phyloP scores from a whole-genome alignment of 2,888 invertebrate genomes.

The Pharmacophagus antenor region DNA sequence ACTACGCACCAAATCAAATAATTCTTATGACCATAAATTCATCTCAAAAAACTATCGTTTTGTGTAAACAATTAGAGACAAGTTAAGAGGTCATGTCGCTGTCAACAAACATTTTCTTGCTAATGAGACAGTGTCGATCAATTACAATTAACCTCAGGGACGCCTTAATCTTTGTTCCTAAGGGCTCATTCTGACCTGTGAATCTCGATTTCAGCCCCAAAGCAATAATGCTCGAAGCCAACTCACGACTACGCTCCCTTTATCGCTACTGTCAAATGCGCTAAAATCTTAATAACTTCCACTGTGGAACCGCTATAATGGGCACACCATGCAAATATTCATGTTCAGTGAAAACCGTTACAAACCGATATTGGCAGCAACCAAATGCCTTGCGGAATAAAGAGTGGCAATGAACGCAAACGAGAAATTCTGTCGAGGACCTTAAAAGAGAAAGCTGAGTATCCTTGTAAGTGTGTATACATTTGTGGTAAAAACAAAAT shows the following conservation, averaged over 20 bases:
- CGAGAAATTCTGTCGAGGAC: constrained; percentile 71
- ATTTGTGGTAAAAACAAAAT: constrained; percentile 48
- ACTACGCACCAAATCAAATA: too few relatives aligned
- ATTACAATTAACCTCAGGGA: constrained; percentile 46
- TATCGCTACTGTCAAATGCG: constrained; percentile 67
- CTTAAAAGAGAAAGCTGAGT: constrained; percentile 39
- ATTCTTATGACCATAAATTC: not conserved
- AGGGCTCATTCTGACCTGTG: constrained; percentile 55
- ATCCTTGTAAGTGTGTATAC: constrained; percentile 46
- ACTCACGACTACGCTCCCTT: constrained; percentile 72
- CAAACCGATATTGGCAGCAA: constrained; percentile 62
- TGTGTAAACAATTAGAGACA: constrained; percentile 40
- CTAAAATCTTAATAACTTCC: constrained; percentile 75
- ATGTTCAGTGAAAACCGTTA: constrained; percentile 66
- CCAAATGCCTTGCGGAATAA: constrained; percentile 70
- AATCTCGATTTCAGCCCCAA: constrained; percentile 65
- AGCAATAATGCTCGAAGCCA: constrained; percentile 73
- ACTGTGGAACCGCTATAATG: constrained; percentile 65
- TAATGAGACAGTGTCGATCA: constrained; percentile 62
- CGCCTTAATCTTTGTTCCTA: constrained; percentile 72
- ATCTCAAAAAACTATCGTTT: constrained; percentile 32
- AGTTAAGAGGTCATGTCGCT: constrained; percentile 36
- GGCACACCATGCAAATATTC: constrained; percentile 73
- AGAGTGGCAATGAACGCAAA: constrained; percentile 71
- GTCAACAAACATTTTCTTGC: constrained; percentile 36